A percentile compares a stretch with the other conserved stretches of the same genome.
These are phyloP conservation scores for Patella pellucida DNA, from an alignment of 2,888 invertebrate genomes.

Conservation along the genomic window DNA sequence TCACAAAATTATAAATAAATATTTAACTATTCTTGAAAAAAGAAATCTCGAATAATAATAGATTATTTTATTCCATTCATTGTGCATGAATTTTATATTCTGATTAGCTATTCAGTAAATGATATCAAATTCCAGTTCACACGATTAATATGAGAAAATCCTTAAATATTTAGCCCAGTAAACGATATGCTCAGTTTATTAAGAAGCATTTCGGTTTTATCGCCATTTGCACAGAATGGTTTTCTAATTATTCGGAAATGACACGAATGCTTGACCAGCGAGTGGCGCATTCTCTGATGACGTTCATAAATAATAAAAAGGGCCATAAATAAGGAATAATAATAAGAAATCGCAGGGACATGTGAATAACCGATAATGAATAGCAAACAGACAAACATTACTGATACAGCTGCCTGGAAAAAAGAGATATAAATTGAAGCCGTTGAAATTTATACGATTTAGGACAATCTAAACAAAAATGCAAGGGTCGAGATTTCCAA, in stretches of 20 bases:
- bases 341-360: slow-evolving; percentile 9
- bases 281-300: neutral
- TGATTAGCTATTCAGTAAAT: neutral
- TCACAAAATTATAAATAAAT: too few species aligned
- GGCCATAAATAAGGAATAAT: slow-evolving; percentile 8
- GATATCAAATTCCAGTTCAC: slow-evolving; percentile 4
- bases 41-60: too few species aligned
- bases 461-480: slow-evolving; percentile 6
- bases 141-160: slow-evolving; percentile 9
- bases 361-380: slow-evolving; percentile 10
- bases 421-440: slow-evolving; percentile 11
- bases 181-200: slow-evolving; percentile 10
- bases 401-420: slow-evolving; percentile 9
- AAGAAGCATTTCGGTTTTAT: slow-evolving; percentile 7
- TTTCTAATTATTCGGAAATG: slow-evolving; percentile 6
- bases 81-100: too few species aligned
- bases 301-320: slow-evolving; percentile 9
- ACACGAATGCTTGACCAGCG: slow-evolving; percentile 9
- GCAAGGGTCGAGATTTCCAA: slow-evolving; percentile 3
- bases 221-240: slow-evolving; percentile 5
- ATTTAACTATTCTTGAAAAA: too few species aligned
- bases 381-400: slow-evolving; percentile 10
- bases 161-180: slow-evolving; percentile 4
- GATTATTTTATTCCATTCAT: too few species aligned
- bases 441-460: slow-evolving; percentile 1